Percentiles rank a stretch among this genome's conserved stretches.
phyloP scores from a whole-genome alignment of 2,113 vertebrate species.

The Lipophrys pholis region DNA sequence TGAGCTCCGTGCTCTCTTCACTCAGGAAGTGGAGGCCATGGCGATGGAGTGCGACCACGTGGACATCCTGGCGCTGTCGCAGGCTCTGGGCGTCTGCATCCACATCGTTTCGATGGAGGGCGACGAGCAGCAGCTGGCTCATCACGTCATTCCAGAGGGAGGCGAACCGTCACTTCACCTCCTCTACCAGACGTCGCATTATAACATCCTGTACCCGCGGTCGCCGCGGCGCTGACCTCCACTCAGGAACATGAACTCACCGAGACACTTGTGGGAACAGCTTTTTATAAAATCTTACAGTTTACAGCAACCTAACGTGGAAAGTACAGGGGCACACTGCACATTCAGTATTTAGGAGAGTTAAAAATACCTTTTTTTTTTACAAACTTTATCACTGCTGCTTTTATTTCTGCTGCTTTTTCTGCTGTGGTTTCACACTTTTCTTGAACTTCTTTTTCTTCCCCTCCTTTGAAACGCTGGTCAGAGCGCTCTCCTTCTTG shows the following conservation, averaged over 20 bases:
- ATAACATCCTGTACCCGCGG: constrained; percentile 83
- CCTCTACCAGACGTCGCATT: constrained; percentile 84
- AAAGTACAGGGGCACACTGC: constrained; percentile 36
- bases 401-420: constrained; percentile 42
- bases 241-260: constrained; percentile 52
- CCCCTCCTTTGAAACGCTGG: constrained; percentile 79
- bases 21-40: constrained; percentile 86
- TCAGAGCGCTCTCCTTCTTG: constrained; percentile 83
- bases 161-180: constrained; percentile 76
- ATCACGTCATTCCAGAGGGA: constrained; percentile 85
- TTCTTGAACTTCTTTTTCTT: constrained; percentile 49
- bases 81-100: constrained; percentile 81
- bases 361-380: constrained; percentile 6
- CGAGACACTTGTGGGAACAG: constrained; percentile 21
- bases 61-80: constrained; percentile 85
- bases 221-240: constrained; percentile 48
- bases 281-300: constrained; percentile 56
- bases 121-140: constrained; percentile 71
- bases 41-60: constrained; percentile 84
- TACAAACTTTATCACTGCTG: constrained; percentile 34
- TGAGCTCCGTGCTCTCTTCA: constrained; percentile 6
- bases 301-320: constrained; percentile 18
- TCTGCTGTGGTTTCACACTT: constrained; percentile 71
- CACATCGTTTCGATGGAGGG: constrained; percentile 83
- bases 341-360: constrained; percentile 18